Base-by-base conservation (phyloP, 1,140 invertebrate genomes). In the Drosophila prosaltans region DNA sequence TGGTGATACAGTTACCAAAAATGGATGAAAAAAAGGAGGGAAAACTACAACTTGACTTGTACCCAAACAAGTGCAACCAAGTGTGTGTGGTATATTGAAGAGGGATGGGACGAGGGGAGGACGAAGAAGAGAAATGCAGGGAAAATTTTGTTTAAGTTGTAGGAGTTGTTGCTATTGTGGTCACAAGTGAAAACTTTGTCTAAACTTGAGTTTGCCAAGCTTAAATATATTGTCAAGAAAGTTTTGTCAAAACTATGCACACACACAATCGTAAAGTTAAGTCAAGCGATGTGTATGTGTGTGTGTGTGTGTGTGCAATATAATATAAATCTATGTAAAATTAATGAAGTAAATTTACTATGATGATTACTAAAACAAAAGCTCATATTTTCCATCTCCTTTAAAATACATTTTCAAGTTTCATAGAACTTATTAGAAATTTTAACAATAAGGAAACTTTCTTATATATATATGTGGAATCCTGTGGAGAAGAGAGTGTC, bases 101-200 rank as follows among this genome's bases (percentile, higher is more conserved):
- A 16, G 7, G 51, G 7, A 30, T 3, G 8, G 30, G 0, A 1
- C 16, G 43, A 45, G n/a, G 10, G 36, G 16, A 16, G 16, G 16
- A 16, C 16, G 16, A 5, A 16, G 3, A 6, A 51, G 51, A 7
- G 10, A 16, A 40, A 1, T 11, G 11, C 28, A 40, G 39, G 43
- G 9, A 16, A 32, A 58, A 71, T 48, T 45, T 16, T 59, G 67
- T 58, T 28, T 24, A 41, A 51, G 55, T 69, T 73, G 57, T 69
- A 54, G 55, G 43, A 40, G 43, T 64, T 71, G 78, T 69, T 75
- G 68, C 61, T 72, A 64, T 66, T 74, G 70, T 63, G 81, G 78
- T 79, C 74, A 79, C 74, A 78, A 72, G 73, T 75, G 71, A 86
- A 86, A 81, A 86, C 82, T 85, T 69, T 57, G 73, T 75, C 69